Percentiles rank a stretch among this genome's conserved stretches.
These are phyloP conservation scores for Pardosa pseudoannulata DNA, from an alignment of 2,888 invertebrate species.

Conservation along the genomic window DNA sequence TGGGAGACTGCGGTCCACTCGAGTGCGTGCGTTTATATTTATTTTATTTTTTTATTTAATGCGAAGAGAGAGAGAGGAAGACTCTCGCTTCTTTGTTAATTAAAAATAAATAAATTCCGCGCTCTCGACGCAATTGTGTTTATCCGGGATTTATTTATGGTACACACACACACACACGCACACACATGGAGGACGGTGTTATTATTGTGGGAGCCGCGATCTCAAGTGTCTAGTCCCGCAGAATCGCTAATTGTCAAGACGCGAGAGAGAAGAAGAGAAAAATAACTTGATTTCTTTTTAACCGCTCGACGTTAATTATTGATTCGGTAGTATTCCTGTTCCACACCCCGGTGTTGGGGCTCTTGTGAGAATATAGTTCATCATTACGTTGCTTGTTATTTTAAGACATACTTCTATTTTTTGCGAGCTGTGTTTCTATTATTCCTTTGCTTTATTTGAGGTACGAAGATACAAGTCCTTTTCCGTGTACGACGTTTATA, in stretches of 20 bases:
- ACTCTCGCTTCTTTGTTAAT: slow-evolving; percentile 64
- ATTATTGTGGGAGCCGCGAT: slow-evolving; percentile 15
- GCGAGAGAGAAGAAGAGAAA: background rate
- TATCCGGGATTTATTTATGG: slow-evolving; percentile 71
- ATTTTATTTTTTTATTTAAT: slow-evolving; percentile 7
- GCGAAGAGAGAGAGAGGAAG: background rate
- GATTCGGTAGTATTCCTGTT: background rate
- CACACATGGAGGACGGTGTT: slow-evolving; percentile 24
- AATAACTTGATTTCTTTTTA: background rate
- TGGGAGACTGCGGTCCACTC: slow-evolving; percentile 46
- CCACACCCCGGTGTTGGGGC: too few species aligned
- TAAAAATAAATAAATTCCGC: slow-evolving; percentile 69
- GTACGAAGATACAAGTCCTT: too few species aligned
- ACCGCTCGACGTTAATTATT: background rate
- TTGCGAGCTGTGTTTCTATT: too few species aligned
- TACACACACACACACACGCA: too few species aligned
- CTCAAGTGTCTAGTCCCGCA: slow-evolving; percentile 17
- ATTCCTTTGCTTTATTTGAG: too few species aligned
- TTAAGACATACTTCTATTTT: too few species aligned
- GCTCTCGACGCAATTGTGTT: slow-evolving; percentile 65
- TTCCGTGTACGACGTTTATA: too few species aligned
- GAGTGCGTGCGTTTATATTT: slow-evolving; percentile 24
- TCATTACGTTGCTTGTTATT: too few species aligned
- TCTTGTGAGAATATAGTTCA: too few species aligned
- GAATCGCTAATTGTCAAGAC: slow-evolving; percentile 24